phyloP scores from a whole-genome alignment of 1,140 invertebrate species.

The Camponotus pennsylvanicus region DNA sequence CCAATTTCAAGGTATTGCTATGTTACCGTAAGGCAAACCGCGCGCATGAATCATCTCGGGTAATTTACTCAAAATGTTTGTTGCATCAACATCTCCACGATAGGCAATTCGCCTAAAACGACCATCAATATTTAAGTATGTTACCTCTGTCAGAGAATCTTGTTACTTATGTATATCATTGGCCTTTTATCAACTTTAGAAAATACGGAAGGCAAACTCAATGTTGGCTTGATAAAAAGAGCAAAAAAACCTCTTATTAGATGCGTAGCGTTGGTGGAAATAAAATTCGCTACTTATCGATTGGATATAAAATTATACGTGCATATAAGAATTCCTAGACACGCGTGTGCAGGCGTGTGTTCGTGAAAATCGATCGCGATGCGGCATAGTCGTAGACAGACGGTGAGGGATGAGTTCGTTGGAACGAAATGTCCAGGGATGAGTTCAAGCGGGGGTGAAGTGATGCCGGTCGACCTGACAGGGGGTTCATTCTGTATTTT shows the following conservation, averaged over 20 bases:
- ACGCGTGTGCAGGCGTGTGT: conserved; percentile 14
- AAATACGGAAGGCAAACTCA: not conserved
- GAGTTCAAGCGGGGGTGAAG: conserved; percentile 48
- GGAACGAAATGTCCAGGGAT: conserved; percentile 63
- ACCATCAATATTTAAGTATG: conserved; percentile 15
- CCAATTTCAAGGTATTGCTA: conserved; percentile 49
- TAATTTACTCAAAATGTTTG: conserved; percentile 53
- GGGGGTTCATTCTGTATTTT: conserved; percentile 84
- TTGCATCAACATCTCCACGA: conserved; percentile 34
- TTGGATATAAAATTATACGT: conserved; percentile 19
- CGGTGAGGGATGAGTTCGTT: conserved; percentile 43
- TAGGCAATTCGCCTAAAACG: conserved; percentile 24
- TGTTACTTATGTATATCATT: conserved; percentile 13
- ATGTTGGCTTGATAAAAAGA: not conserved
- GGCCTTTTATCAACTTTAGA: not conserved
- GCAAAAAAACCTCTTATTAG: not conserved
- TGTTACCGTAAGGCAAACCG: conserved; percentile 23
- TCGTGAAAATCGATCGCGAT: conserved; percentile 70
- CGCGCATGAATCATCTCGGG: conserved; percentile 27
- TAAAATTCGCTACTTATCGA: conserved; percentile 19
- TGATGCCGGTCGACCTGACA: conserved; percentile 63
- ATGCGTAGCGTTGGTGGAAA: not conserved
- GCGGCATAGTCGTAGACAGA: conserved; percentile 49
- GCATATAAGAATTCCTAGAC: conserved; percentile 36
- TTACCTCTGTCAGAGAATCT: not conserved